Evolutionary conservation across 2,113 vertebrate species (phyloP).

Genomic region (Entelurus aequoreus): DNA sequence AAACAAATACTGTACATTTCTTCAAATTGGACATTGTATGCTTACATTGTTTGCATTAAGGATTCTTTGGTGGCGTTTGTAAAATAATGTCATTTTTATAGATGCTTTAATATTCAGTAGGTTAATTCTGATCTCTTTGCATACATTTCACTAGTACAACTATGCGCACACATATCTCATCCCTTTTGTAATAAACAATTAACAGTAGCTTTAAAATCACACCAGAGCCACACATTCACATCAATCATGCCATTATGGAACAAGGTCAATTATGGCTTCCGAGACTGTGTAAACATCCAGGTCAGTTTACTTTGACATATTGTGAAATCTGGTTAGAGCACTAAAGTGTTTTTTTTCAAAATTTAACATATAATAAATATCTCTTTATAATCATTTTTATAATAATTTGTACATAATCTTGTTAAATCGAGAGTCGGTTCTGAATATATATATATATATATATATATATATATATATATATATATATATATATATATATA

Average conservation of each 20-base stretch:
- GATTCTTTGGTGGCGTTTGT: slow-evolving; percentile 34
- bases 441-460: too few species aligned
- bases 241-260: slow-evolving; percentile 6
- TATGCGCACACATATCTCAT: slow-evolving; percentile 25
- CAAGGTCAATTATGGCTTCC: background rate
- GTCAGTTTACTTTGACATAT: background rate
- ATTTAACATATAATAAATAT: background rate
- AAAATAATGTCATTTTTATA: slow-evolving; percentile 36
- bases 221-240: slow-evolving; percentile 20
- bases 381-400: background rate
- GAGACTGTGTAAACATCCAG: slow-evolving; percentile 2
- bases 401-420: background rate
- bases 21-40: slow-evolving; percentile 27
- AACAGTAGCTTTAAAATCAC: slow-evolving; percentile 32
- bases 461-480: too few species aligned
- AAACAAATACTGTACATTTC: slow-evolving; percentile 16
- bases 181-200: slow-evolving; percentile 40
- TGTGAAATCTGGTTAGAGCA: background rate
- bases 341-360: background rate
- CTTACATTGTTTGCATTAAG: slow-evolving; percentile 24
- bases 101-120: slow-evolving; percentile 12
- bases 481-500: too few species aligned
- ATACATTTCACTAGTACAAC: slow-evolving; percentile 34
- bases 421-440: too few species aligned
- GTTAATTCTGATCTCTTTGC: slow-evolving; percentile 23